Evolutionary conservation across 2,888 invertebrate genomes (phyloP), one percentile per base, ranked within the genome.

Genomic region (Nowickia ferox): DNA sequence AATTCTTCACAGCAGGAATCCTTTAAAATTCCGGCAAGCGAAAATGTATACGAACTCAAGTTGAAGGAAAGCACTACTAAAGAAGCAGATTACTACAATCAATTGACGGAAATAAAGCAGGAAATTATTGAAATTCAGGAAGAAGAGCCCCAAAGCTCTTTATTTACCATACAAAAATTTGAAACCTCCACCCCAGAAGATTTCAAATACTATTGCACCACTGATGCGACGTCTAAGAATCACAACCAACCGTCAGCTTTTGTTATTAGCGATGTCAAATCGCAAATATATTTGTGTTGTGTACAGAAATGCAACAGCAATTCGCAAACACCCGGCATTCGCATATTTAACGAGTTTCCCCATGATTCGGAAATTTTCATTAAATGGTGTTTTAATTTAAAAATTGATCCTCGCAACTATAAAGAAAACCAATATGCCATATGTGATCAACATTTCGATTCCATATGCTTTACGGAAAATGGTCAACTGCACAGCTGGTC

Each of bases 311-410:
- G 89, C 19, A 55, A 9, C 22, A 84, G 78, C 42, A 87, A 72
- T 46, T 83, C 87, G 0, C 78, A 76, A 30, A 71, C 78, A 0
- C 48, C 68, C 6, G 76, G 81, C 48, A 77, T 88, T 19, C 82
- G 84, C 51, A 76, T 89, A 19, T 88, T 87, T 46, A 86, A 84
- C 10, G 85, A 87, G 79, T 88, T 88, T 63, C 88, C 87, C 9
- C 77, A 76, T 4, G 88, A 88, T 74, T 87, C 87, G 44, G 88
- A 89, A 71, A 85, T 89, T 30, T 88, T 89, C 53, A 88, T 88
- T 22, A 89, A 89, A 84, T 89, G 88, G 88, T 89, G 88, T 87
- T 88, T 87, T 48, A 88, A 88, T 81, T 75, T 89, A 22, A 88
- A 89, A 87, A 87, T 89, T 38, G 88, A 89, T 84, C 88, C 88